phyloP scores from a whole-genome alignment of 2,888 invertebrate genomes.

The Actias luna region DNA sequence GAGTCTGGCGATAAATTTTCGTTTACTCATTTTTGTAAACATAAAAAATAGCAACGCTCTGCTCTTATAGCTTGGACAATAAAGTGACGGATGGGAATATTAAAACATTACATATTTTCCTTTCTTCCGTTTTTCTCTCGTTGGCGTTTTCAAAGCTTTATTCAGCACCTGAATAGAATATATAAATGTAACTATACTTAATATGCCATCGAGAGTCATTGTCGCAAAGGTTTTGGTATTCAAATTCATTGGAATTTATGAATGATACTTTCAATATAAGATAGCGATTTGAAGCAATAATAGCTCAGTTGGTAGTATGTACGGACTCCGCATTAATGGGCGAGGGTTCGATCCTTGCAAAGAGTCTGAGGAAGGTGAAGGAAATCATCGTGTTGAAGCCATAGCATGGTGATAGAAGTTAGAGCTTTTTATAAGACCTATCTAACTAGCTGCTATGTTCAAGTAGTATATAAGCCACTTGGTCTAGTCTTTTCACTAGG shows the following conservation, averaged over 20 bases:
- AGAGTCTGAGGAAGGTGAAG: too few species aligned
- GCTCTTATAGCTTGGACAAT: conserved; percentile 32
- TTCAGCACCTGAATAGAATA: conserved; percentile 43
- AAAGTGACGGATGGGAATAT: conserved; percentile 71
- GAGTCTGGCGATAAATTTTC: too few species aligned
- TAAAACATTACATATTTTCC: conserved; percentile 80
- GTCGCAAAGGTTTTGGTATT: neutral
- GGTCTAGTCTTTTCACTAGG: too few species aligned
- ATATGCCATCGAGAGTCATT: neutral
- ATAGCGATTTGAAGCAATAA: neutral
- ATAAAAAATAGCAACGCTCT: conserved; percentile 14
- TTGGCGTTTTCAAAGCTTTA: conserved; percentile 61
- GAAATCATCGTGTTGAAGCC: too few species aligned
- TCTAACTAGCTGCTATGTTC: too few species aligned
- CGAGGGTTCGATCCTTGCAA: too few species aligned
- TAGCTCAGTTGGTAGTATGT: too few species aligned
- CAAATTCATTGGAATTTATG: neutral
- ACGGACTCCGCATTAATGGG: too few species aligned
- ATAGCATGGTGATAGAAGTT: too few species aligned
- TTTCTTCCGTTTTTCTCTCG: conserved; percentile 58
- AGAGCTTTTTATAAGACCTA: too few species aligned
- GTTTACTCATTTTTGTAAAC: too few species aligned
- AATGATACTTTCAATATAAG: neutral
- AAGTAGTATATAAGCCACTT: too few species aligned
- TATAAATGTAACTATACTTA: conserved; percentile 21